A percentile compares a stretch with the other conserved stretches of the same genome.
Conservation (phyloP, 37 sponge, comb jelly and placozoan species). For the Halichondria panicea region DNA sequence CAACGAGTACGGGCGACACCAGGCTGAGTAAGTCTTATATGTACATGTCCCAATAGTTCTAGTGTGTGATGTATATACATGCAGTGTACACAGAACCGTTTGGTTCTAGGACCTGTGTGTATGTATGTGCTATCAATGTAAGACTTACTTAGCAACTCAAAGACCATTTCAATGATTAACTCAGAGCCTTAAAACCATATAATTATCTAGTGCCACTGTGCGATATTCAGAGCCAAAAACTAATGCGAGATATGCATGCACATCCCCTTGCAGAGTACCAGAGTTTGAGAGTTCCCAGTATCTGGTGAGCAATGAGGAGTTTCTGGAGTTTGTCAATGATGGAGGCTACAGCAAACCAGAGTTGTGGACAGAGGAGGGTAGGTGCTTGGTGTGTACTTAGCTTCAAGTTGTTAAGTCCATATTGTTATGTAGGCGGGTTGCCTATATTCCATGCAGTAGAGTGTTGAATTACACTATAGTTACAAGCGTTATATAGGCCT, state of each 20-base stretch:
- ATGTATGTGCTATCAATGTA: too few species aligned
- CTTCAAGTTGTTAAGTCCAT: too few species aligned
- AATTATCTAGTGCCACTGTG: background rate
- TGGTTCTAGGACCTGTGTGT: background rate
- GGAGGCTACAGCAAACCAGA: constrained; percentile 71
- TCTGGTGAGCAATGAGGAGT: constrained; percentile 77
- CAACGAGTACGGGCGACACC: constrained; percentile 91
- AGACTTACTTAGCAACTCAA: background rate
- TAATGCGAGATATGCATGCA: background rate
- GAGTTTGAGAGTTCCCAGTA: constrained; percentile 81
- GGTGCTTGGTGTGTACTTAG: background rate
- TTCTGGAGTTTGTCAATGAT: constrained; percentile 77
- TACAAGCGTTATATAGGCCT: too few species aligned
- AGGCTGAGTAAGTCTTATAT: constrained; percentile 44
- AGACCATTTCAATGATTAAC: background rate
- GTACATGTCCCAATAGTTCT: background rate
- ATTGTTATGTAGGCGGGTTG: background rate
- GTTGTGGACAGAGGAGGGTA: constrained; percentile 90
- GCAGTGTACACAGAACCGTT: background rate
- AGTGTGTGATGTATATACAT: background rate
- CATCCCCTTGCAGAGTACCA: constrained; percentile 60
- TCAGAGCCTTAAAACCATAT: background rate
- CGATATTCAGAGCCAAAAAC: background rate
- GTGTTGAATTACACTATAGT: background rate
- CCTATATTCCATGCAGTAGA: background rate